Base-by-base conservation (phyloP, 2,888 invertebrate genomes). In the Parascotia fuliginaria region DNA sequence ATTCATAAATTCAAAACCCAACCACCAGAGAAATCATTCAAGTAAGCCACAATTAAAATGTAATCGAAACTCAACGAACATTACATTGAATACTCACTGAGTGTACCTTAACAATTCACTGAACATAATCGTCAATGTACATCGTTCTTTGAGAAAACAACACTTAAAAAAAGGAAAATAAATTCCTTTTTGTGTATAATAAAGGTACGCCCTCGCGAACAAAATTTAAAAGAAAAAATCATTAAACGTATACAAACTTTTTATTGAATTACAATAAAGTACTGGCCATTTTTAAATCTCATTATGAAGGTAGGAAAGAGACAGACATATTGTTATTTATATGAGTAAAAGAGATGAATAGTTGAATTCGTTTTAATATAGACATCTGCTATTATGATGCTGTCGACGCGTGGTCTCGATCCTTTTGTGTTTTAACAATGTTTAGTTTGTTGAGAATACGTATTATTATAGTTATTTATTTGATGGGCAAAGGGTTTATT, bases 241-340 rank as follows among this genome's bases (percentile, higher is more conserved):
- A 58, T 75, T 73, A 78, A 75, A 79, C 75, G 57, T 60, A 78
- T 77, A 84, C 79, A 83, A 81, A 83, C 69, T 78, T 77, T 24
- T 75, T 75, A 73, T 73, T 78, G 72, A 75, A 73, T 76, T 77
- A 79, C 74, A 79, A 79, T 71, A 69, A 74, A 79, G 73, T 79
- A 84, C 85, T 86, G 83, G 83, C 83, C 83, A 86, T 88, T 86
- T 85, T 83, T 9, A 78, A 84, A 84, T 85, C 69, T 83, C 75
- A 80, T 84, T 80, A 78, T 77, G 70, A 56, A 65, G 38, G 73
- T 60, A 68, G 34, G 76, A 82, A 61, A 39, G 77, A 64, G 82
- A 81, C 43, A 57, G 64, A 59, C 50, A 69, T 66, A 80, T 38
- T 46, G 50, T 73, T 72, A 67, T 68, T 45, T 71, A 28, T 48